Base-by-base conservation (phyloP, 1,140 invertebrate species). In the Uloborus diversus region DNA sequence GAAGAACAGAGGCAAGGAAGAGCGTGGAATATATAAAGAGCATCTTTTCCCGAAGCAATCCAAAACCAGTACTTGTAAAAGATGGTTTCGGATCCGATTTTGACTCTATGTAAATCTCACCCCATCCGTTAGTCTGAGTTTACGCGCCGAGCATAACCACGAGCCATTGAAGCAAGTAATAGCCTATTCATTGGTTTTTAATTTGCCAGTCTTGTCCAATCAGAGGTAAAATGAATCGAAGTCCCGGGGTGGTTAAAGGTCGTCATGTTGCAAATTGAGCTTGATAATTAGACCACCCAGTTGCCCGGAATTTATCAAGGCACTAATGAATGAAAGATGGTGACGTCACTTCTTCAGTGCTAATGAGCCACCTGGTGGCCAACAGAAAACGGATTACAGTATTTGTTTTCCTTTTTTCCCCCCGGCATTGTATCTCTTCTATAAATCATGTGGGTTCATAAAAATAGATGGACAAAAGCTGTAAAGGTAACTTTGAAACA, bases 221-320 rank as follows among this genome's bases (percentile, higher is more conserved):
- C 5, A 47, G 27, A 27, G 61, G 49, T 51, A 57, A 51, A 35
- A 33, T 37, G 57, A 51, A 30, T 13, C 51, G 7, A 59, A 42
- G 42, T 73, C 57, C 35, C 53, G 14, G 69, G n/a, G 69, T n/a
- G 65, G 65, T 68, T 68, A 68, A 68, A 53, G 27, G 56, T 59
- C 37, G 20, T 27, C 35, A 9, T 25, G 37, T 32, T 61, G 57
- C 70, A 23, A 66, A 49, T 49, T 25, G 64, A 33, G 3, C 13
- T 20, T 2, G 35, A 42, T 73, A 73, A 73, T 73, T 61, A 62
- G 70, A 73, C 70, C 70, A 73, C 70, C 70, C 70, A 73, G 70
- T 62, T 32, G 70, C 5, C 23, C 14, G 69, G 33, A 61, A 73
- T 73, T 37, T 62, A 25, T 42, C 57, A 42, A 4, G 49, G 7